A percentile compares a stretch with the other conserved stretches of the same genome.
These are phyloP conservation scores for Gryllus bimaculatus DNA, from an alignment of 1,140 invertebrate species.

Conservation along the genomic window DNA sequence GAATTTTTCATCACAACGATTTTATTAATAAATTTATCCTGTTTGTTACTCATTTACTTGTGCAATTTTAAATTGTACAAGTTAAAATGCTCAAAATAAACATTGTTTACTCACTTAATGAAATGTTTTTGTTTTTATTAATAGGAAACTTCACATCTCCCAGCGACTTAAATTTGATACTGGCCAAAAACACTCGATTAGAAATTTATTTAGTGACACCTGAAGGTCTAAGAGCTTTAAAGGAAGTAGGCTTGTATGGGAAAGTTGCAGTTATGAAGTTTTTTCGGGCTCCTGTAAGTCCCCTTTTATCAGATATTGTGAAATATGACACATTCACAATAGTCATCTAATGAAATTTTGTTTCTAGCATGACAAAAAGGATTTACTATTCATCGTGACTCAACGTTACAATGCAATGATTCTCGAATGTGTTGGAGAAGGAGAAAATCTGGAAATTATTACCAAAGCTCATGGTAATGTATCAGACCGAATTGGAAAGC, in stretches of 20 bases:
- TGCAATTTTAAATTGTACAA: no score
- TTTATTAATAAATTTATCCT: no score
- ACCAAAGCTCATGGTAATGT: conserved; percentile 96
- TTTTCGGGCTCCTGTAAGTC: conserved; percentile 77
- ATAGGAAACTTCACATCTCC: conserved; percentile 92
- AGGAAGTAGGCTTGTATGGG: conserved; percentile 94
- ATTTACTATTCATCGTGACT: conserved; percentile 90
- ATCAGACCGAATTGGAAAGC: conserved; percentile 77
- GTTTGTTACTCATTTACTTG: no score
- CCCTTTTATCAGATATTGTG: background rate
- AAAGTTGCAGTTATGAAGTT: conserved; percentile 90
- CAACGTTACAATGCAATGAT: conserved; percentile 94
- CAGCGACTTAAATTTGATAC: conserved; percentile 87
- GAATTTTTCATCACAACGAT: no score
- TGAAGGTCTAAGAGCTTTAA: conserved; percentile 87
- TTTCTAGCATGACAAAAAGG: conserved; percentile 81
- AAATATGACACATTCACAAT: background rate
- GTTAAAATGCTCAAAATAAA: no score
- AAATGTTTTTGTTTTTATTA: conserved; percentile 23
- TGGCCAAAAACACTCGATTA: conserved; percentile 89
- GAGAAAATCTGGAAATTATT: conserved; percentile 78
- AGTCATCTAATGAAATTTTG: background rate
- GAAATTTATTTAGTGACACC: conserved; percentile 96
- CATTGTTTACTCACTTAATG: background rate
- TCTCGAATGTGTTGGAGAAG: conserved; percentile 76